phyloP scores from a whole-genome alignment of 2,797 vertebrate genomes.

The Glossophaga mutica region DNA sequence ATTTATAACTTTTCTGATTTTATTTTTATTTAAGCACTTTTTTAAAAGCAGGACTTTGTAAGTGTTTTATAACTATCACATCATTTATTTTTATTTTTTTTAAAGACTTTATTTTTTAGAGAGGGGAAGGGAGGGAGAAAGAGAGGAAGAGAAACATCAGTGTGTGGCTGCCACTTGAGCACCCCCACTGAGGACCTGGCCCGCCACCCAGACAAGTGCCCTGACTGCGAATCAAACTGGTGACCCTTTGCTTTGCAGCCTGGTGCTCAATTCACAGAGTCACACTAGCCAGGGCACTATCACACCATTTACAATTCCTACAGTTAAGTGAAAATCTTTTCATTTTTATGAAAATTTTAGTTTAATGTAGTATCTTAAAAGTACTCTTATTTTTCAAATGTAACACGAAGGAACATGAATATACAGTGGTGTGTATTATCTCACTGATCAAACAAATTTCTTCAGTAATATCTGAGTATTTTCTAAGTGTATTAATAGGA shows the following conservation, averaged over 20 bases:
- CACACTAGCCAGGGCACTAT: neutral
- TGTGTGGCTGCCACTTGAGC: no score
- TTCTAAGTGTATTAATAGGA: conserved; percentile 18
- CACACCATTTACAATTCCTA: neutral
- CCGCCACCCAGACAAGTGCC: no score
- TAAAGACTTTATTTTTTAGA: no score
- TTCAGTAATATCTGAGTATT: conserved; percentile 21
- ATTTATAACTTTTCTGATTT: conserved; percentile 11
- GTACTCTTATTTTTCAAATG: conserved; percentile 1
- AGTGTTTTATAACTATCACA: conserved; percentile 31
- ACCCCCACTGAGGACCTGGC: no score
- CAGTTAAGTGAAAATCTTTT: conserved; percentile 22
- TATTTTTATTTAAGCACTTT: conserved; percentile 34
- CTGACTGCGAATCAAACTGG: no score
- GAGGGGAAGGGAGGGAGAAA: no score
- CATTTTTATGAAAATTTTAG: conserved; percentile 40
- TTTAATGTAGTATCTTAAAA: conserved; percentile 39
- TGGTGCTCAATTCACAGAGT: no score
- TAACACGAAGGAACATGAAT: neutral
- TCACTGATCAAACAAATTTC: conserved; percentile 11
- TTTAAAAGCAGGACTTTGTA: conserved; percentile 8
- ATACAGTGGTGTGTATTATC: neutral
- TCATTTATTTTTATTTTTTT: no score
- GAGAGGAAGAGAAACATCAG: no score
- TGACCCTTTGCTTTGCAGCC: no score